Conservation (phyloP, 1,140 invertebrate species). For the Drosophila subobscura region DNA sequence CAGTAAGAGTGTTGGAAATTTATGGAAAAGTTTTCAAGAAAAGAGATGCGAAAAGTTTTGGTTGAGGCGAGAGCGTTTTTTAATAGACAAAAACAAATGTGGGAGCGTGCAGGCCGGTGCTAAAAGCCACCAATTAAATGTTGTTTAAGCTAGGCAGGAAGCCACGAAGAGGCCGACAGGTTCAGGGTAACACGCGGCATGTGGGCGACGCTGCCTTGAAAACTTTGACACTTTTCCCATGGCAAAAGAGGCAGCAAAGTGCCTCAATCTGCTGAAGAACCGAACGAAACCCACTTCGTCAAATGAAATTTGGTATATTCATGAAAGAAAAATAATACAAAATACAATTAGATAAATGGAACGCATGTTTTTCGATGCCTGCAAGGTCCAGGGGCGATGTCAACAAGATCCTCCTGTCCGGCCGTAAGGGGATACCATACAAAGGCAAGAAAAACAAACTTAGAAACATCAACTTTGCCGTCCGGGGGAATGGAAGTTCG, state of each 20-base stretch:
- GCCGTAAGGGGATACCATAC: conserved; percentile 14
- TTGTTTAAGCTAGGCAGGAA: conserved; percentile 59
- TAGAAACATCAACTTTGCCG: conserved; percentile 37
- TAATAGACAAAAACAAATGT: conserved; percentile 47
- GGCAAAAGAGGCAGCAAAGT: conserved; percentile 25
- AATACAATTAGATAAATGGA: conserved; percentile 43
- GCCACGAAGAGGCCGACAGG: neutral
- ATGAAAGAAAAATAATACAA: conserved; percentile 30
- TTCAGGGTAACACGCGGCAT: conserved; percentile 27
- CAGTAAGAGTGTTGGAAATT: conserved; percentile 40
- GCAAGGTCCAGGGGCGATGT: conserved; percentile 2
- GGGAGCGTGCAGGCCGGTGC: conserved; percentile 15
- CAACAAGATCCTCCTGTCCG: conserved; percentile 17
- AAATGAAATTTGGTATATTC: conserved; percentile 29
- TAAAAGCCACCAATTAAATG: conserved; percentile 66
- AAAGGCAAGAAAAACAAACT: conserved; percentile 27
- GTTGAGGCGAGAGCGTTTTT: conserved; percentile 29
- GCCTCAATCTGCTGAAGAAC: neutral
- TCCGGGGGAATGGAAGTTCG: conserved; percentile 40
- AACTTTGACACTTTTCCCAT: conserved; percentile 64
- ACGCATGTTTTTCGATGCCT: conserved; percentile 21
- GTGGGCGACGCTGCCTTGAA: conserved; percentile 42
- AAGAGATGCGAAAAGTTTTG: conserved; percentile 35
- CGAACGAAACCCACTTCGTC: conserved; percentile 5
- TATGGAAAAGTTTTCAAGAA: conserved; percentile 29